These are phyloP conservation scores for Limonius californicus DNA, from an alignment of 1,140 invertebrate species.

Conservation along the genomic window DNA sequence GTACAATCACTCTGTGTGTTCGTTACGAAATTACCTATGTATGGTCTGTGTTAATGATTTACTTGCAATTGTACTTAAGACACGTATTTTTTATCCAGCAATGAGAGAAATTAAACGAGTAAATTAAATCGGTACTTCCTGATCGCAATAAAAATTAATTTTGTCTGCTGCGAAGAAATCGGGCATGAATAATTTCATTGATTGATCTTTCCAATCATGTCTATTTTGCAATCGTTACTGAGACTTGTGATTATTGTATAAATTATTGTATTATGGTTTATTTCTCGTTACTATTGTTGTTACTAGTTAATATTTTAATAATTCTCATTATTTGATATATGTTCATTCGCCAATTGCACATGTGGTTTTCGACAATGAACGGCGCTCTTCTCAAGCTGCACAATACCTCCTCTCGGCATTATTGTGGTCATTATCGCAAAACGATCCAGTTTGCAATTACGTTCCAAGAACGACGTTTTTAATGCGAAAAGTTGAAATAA, in stretches of 20 bases:
- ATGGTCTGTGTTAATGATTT: conserved; percentile 9
- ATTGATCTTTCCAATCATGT: conserved; percentile 21
- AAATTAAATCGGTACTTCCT: conserved; percentile 19
- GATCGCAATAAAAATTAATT: background rate
- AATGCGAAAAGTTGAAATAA: conserved; percentile 3
- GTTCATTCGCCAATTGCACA: conserved; percentile 17
- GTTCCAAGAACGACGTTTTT: background rate
- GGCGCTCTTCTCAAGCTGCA: background rate
- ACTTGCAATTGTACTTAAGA: conserved; percentile 23
- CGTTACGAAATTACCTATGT: conserved; percentile 18
- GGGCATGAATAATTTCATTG: conserved; percentile 6
- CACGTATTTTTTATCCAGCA: conserved; percentile 7
- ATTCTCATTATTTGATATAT: conserved; percentile 26
- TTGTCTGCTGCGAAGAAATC: background rate
- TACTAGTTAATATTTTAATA: conserved; percentile 35
- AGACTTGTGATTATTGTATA: conserved; percentile 35
- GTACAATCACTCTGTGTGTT: conserved; percentile 17
- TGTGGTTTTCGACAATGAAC: background rate
- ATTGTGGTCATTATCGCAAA: background rate
- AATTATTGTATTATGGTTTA: conserved; percentile 38
- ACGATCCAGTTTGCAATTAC: background rate
- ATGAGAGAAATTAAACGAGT: background rate
- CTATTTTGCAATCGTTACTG: conserved; percentile 18
- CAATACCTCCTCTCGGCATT: too few species aligned
- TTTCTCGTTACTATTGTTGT: conserved; percentile 33